Evolutionary conservation across 2,888 invertebrate genomes (phyloP).

Genomic region (Dryococelus australis): DNA sequence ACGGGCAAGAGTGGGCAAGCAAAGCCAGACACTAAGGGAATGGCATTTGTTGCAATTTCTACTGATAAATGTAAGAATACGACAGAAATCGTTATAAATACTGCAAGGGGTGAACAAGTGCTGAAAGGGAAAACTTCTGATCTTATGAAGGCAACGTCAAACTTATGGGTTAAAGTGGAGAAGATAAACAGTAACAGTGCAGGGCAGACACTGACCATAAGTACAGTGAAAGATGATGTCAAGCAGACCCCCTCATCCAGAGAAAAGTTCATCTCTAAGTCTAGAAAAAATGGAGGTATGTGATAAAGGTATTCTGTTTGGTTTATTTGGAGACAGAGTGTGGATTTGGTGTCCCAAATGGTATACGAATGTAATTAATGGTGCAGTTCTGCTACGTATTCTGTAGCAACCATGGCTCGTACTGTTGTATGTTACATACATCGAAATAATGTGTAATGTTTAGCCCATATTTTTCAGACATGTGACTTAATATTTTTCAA

Average conservation of each 20-base stretch:
- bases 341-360: too few species aligned
- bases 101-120: conserved; percentile 56
- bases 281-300: not conserved
- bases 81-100: conserved; percentile 58
- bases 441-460: too few species aligned
- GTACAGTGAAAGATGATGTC: conserved; percentile 7
- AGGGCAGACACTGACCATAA: conserved; percentile 33
- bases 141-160: conserved; percentile 52
- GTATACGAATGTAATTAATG: too few species aligned
- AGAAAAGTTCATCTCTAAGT: not conserved
- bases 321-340: too few species aligned
- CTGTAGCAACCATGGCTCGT: too few species aligned
- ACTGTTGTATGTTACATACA: too few species aligned
- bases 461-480: too few species aligned
- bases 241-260: conserved; percentile 17
- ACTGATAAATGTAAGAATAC: conserved; percentile 57
- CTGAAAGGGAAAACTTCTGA: conserved; percentile 58
- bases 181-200: conserved; percentile 21
- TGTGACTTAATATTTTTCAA: too few species aligned
- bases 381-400: too few species aligned
- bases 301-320: not conserved
- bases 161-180: conserved; percentile 36
- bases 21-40: conserved; percentile 25
- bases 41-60: conserved; percentile 58
- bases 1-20: not conserved